Base-by-base conservation (phyloP, 2,888 invertebrate species). In the Acholoe squamosa region DNA sequence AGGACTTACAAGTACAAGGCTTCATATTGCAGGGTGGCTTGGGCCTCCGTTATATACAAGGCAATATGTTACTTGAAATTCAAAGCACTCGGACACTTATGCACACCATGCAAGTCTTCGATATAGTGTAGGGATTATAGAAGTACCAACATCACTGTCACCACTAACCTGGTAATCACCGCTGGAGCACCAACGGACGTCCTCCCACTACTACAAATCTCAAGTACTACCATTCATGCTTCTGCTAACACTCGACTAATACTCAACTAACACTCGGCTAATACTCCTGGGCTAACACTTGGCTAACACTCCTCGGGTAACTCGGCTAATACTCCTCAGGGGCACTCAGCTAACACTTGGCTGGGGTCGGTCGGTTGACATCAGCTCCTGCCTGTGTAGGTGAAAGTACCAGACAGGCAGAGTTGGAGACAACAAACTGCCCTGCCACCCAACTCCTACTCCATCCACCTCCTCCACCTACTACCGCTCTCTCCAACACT, bases 351-450 rank as follows among this genome's bases (percentile, higher is more conserved):
- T 71, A 14, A 28, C 3, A 71, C 84, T 22, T 25, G 84, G 84
- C 51, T 84, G 84, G 10, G 84, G 22, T 33, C 67, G 89, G 89
- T 89, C 25, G 89, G 89, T 89, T 89, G 89, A 89, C 89, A 89
- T 89, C 89, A 89, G 89, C 89, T 89, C 89, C 89, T 89, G 89
- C 89, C 89, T 89, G 89, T 43, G 43, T n/a, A 61, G 89, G 43
- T n/a, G 7, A 14, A 19, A 28, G 19, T 1, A 33, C 25, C 34
- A 25, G 33, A 89, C 89, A 89, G 89, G 89, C 89, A 89, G 89
- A 89, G 89, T 67, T 89, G 89, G 61, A 31, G 89, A 89, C 89
- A 89, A 89, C 89, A 61, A 28, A 89, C 89, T 25, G 89, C 33
- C 22, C 67, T 31, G 51, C 84, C 84, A 12, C 43, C 43, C 51